Percentiles rank a stretch among this genome's conserved stretches.
phyloP scores from a whole-genome alignment of 2,888 invertebrate genomes.

The Troides helena region DNA sequence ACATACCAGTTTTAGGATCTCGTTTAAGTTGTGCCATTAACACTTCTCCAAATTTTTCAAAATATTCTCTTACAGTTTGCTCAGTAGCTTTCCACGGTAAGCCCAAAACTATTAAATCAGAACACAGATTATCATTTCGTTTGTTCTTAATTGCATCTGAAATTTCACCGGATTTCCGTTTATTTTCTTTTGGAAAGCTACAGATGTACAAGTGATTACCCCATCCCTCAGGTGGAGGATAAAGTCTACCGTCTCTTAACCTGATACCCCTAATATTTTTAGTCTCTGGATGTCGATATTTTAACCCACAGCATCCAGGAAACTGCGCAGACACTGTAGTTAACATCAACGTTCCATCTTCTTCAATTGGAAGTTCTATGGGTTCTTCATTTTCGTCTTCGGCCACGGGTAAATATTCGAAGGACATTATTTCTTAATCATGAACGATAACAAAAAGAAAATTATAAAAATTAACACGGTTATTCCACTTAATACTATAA shows the following conservation, averaged over 20 bases:
- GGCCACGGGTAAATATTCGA: conserved; percentile 92
- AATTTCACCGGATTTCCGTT: conserved; percentile 95
- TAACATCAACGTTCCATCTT: conserved; percentile 94
- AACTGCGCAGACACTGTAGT: conserved; percentile 97
- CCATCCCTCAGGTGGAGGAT: conserved; percentile 95
- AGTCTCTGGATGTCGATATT: conserved; percentile 96
- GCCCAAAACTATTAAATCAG: conserved; percentile 98
- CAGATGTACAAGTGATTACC: conserved; percentile 87
- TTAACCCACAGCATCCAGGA: conserved; percentile 97
- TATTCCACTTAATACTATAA: conserved; percentile 72
- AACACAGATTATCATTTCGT: conserved; percentile 95
- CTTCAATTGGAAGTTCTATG: conserved; percentile 97
- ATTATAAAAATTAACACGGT: conserved; percentile 69
- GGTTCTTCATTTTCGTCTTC: conserved; percentile 99
- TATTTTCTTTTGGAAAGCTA: conserved; percentile 94
- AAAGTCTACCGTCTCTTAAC: conserved; percentile 93
- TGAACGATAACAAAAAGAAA: conserved; percentile 68
- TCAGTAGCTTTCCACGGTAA: conserved; percentile 99
- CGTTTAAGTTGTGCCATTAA: conserved; percentile 98
- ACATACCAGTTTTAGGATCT: conserved; percentile 94
- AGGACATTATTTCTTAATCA: conserved; percentile 79
- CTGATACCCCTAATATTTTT: conserved; percentile 94
- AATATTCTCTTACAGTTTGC: conserved; percentile 96
- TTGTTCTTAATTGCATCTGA: conserved; percentile 94
- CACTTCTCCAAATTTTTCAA: conserved; percentile 98